phyloP scores from a whole-genome alignment of 2,888 invertebrate species.

The Lasius fuliginosus region DNA sequence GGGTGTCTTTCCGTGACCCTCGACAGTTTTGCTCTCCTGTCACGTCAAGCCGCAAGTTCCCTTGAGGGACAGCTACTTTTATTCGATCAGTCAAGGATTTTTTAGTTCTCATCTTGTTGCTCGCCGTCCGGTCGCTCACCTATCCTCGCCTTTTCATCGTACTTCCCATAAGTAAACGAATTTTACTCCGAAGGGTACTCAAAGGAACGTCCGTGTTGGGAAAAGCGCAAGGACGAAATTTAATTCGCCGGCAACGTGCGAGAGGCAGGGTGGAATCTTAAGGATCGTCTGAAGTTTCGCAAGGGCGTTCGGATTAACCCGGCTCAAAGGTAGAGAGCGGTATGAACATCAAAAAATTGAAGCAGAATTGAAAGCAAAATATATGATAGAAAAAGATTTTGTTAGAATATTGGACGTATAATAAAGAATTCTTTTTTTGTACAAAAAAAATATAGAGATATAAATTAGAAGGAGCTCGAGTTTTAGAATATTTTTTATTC shows the following conservation, averaged over 20 bases:
- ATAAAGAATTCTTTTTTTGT: neutral
- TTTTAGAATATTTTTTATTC: neutral
- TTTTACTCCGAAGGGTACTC: slow-evolving; percentile 45
- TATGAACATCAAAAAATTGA: slow-evolving; percentile 10
- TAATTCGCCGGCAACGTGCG: slow-evolving; percentile 51
- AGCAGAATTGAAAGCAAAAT: slow-evolving; percentile 14
- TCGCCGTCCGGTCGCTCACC: slow-evolving; percentile 37
- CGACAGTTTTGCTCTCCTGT: slow-evolving; percentile 47
- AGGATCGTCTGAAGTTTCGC: slow-evolving; percentile 40
- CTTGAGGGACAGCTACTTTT: slow-evolving; percentile 42
- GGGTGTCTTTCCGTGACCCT: slow-evolving; percentile 49
- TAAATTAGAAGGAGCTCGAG: neutral
- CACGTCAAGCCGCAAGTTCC: slow-evolving; percentile 48
- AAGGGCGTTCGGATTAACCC: slow-evolving; percentile 24
- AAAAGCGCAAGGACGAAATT: slow-evolving; percentile 53
- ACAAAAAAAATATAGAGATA: neutral
- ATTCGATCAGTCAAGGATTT: slow-evolving; percentile 59
- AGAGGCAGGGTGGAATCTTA: slow-evolving; percentile 32
- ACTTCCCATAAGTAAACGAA: slow-evolving; percentile 57
- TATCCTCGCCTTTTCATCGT: slow-evolving; percentile 38
- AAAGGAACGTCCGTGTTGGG: slow-evolving; percentile 49
- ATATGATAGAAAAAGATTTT: slow-evolving; percentile 4
- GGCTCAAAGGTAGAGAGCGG: neutral
- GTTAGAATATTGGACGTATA: neutral
- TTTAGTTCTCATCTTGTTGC: slow-evolving; percentile 39